phyloP scores from a whole-genome alignment of 2,888 invertebrate genomes.

The Liopterus haemorrhoidalis region DNA sequence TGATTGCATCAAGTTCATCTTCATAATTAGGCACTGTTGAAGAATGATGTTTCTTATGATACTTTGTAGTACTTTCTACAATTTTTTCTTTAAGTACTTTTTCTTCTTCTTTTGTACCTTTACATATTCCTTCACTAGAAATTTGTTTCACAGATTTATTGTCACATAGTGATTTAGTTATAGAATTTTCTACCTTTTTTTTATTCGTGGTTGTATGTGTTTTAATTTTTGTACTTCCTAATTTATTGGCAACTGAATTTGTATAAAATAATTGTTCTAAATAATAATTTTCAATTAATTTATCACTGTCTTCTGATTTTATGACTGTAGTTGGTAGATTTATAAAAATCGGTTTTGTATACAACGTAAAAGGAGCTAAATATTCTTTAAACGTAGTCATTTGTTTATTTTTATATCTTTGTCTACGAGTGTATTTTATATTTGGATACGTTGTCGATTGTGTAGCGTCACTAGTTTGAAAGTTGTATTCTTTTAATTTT shows the following conservation, averaged over 20 bases:
- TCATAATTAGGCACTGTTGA: background rate
- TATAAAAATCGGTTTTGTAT: conserved; percentile 3
- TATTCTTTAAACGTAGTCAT: too few relatives aligned
- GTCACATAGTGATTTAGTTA: background rate
- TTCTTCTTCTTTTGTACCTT: background rate
- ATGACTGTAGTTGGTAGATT: conserved; percentile 5
- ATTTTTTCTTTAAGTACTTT: background rate
- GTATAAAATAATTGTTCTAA: conserved; percentile 12
- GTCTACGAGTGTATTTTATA: too few relatives aligned
- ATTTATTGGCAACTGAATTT: background rate
- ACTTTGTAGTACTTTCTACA: background rate
- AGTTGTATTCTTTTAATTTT: too few relatives aligned
- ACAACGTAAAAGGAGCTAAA: background rate
- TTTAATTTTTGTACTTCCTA: background rate
- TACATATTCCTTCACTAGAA: too few relatives aligned
- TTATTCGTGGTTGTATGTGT: too few relatives aligned
- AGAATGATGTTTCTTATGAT: conserved; percentile 2
- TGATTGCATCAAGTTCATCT: background rate
- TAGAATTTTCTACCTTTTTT: background rate
- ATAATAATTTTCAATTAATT: conserved; percentile 14
- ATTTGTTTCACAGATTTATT: too few relatives aligned
- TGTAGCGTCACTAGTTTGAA: too few relatives aligned
- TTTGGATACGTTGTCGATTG: too few relatives aligned
- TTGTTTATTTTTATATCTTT: too few relatives aligned
- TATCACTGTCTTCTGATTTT: conserved; percentile 1